These are phyloP conservation scores for Lasiommata megera DNA, from an alignment of 2,888 invertebrate genomes.

Conservation along the genomic window DNA sequence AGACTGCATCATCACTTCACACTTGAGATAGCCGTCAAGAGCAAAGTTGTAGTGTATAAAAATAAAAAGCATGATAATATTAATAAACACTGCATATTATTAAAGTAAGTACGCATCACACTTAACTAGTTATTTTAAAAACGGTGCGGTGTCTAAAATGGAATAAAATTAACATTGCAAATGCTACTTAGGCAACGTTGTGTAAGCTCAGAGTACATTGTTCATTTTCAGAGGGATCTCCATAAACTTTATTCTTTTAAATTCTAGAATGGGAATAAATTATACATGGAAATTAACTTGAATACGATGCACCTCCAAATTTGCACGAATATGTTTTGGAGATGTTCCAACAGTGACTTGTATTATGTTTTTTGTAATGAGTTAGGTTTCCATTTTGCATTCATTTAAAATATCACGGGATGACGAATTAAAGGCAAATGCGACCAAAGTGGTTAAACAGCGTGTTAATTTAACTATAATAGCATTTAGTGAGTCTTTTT, in stretches of 20 bases:
- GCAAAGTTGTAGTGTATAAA: too few relatives aligned
- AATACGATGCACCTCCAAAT: slow-evolving; percentile 22
- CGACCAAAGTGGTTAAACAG: not conserved
- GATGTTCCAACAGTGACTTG: slow-evolving; percentile 9
- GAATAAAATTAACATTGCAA: slow-evolving; percentile 45
- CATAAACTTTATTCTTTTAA: slow-evolving; percentile 33
- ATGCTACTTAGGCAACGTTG: slow-evolving; percentile 35
- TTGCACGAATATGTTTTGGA: slow-evolving; percentile 18
- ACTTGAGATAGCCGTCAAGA: too few relatives aligned
- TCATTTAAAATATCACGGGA: not conserved
- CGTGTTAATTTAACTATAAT: not conserved
- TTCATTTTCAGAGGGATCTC: slow-evolving; percentile 40
- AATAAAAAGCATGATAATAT: not conserved
- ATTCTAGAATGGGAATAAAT: slow-evolving; percentile 29
- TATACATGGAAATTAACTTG: slow-evolving; percentile 30
- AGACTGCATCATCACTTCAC: too few relatives aligned
- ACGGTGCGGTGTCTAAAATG: slow-evolving; percentile 37
- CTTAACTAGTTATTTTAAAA: slow-evolving; percentile 32
- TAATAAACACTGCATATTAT: slow-evolving; percentile 5
- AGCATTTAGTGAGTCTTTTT: not conserved
- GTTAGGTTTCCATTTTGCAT: not conserved
- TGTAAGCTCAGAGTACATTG: slow-evolving; percentile 38
- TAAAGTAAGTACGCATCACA: slow-evolving; percentile 26
- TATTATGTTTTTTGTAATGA: slow-evolving; percentile 8
- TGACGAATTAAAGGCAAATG: not conserved